These are phyloP conservation scores for Pempheris klunzingeri DNA, from an alignment of 2,797 vertebrate species.

Conservation along the genomic window DNA sequence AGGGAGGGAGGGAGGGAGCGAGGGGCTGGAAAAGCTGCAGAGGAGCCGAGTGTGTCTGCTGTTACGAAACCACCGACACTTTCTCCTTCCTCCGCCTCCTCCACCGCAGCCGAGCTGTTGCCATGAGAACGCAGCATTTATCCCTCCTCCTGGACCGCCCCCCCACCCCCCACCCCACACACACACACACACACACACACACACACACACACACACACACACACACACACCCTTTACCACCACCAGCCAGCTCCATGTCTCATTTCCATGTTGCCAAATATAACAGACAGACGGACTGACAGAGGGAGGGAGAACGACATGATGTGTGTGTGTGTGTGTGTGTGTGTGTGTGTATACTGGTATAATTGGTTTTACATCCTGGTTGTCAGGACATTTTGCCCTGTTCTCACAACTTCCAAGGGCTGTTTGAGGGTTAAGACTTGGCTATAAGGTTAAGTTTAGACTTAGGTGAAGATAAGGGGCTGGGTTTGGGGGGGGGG, in stretches of 20 bases:
- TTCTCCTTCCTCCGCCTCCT: slow-evolving; percentile 37
- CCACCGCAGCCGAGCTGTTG: slow-evolving; percentile 56
- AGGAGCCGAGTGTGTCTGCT: slow-evolving; percentile 20
- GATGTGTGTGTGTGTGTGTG: not conserved
- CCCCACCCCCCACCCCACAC: not conserved
- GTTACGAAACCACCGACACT: slow-evolving; percentile 49
- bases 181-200: too few species aligned
- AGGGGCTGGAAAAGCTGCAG: slow-evolving; percentile 15
- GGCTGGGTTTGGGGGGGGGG: too few species aligned
- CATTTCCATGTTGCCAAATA: slow-evolving; percentile 65
- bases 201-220: too few species aligned
- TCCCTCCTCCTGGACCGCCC: slow-evolving; percentile 28
- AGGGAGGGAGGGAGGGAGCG: too few species aligned
- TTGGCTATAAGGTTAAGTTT: too few species aligned
- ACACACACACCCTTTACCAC: slow-evolving; percentile 14
- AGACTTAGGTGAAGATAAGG: too few species aligned
- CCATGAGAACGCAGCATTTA: slow-evolving; percentile 61
- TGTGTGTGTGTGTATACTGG: slow-evolving; percentile 21
- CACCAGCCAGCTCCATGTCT: slow-evolving; percentile 45
- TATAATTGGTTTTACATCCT: too few species aligned
- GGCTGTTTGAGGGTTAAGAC: too few species aligned
- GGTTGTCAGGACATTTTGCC: too few species aligned
- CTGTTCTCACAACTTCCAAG: too few species aligned
- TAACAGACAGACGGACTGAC: slow-evolving; percentile 54
- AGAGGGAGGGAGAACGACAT: slow-evolving; percentile 10